These are phyloP conservation scores for Sthenelais limicola DNA, from an alignment of 2,888 invertebrate genomes.

Conservation along the genomic window DNA sequence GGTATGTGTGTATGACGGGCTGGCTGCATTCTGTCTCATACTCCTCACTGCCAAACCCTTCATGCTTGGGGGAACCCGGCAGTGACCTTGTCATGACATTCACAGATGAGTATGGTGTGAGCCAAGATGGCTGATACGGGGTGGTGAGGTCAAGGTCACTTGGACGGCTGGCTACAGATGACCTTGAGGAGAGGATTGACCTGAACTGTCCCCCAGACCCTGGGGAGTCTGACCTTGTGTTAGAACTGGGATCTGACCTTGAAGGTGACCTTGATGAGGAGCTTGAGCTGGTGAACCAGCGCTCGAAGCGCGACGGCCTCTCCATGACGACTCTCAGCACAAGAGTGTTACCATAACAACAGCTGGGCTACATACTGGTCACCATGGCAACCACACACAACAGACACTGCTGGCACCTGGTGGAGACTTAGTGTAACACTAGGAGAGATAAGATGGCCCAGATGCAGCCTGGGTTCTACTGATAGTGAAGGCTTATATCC, in stretches of 20 bases:
- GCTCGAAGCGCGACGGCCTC: neutral
- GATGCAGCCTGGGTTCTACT: no score
- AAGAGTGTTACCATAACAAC: no score
- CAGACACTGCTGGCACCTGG: no score
- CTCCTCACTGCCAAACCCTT: neutral
- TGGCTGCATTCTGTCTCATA: neutral
- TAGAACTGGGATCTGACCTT: constrained; percentile 1
- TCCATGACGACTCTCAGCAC: no score
- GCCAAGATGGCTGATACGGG: constrained; percentile 1
- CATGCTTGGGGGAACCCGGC: constrained; percentile 9
- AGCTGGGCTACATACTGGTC: neutral
- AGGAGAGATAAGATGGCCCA: no score
- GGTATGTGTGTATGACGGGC: neutral
- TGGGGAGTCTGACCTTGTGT: constrained; percentile 28
- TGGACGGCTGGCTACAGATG: constrained; percentile 3
- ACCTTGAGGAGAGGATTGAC: neutral
- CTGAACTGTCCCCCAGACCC: neutral
- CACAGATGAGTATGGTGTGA: constrained; percentile 14
- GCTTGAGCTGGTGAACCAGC: constrained; percentile 1
- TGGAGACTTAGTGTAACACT: no score
- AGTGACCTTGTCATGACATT: constrained; percentile 17
- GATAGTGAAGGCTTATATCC: no score
- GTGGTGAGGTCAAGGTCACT: constrained; percentile 25
- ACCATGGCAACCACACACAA: constrained; percentile 10
- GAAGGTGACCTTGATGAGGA: constrained; percentile 20